These are phyloP conservation scores for Chloroclystis v-ata DNA, from an alignment of 2,888 invertebrate species.

Conservation along the genomic window DNA sequence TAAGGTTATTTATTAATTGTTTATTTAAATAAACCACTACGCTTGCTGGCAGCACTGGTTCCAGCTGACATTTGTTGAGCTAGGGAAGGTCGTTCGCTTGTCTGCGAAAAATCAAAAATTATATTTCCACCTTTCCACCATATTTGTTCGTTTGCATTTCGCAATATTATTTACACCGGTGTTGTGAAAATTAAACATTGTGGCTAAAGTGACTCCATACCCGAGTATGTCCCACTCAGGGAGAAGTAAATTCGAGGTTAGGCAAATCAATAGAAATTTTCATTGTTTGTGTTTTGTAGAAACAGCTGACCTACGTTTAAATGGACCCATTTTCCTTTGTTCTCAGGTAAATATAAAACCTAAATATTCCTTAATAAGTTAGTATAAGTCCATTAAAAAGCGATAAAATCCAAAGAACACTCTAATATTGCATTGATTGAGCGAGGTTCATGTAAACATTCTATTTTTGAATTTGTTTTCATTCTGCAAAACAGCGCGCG, in stretches of 20 bases:
- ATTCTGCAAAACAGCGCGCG: slow-evolving; percentile 15
- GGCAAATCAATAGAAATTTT: slow-evolving; percentile 39
- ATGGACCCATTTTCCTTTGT: slow-evolving; percentile 23
- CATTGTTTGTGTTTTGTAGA: slow-evolving; percentile 74
- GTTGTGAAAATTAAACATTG: slow-evolving; percentile 53
- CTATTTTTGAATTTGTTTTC: slow-evolving; percentile 43
- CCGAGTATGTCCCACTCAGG: slow-evolving; percentile 80
- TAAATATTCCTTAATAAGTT: slow-evolving; percentile 1
- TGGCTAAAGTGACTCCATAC: slow-evolving; percentile 74
- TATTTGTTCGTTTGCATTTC: slow-evolving; percentile 47
- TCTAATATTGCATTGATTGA: not conserved
- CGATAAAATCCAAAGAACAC: slow-evolving; percentile 1
- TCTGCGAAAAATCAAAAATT: slow-evolving; percentile 47
- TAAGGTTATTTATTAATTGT: no score
- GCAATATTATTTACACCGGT: slow-evolving; percentile 32
- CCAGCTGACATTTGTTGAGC: slow-evolving; percentile 30
- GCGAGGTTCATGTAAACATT: slow-evolving; percentile 30
- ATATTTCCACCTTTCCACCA: slow-evolving; percentile 41
- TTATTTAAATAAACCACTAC: no score
- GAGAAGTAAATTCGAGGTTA: slow-evolving; percentile 82
- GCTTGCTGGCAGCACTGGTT: slow-evolving; percentile 30
- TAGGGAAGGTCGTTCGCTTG: slow-evolving; percentile 20
- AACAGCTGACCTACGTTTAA: slow-evolving; percentile 76
- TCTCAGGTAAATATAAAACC: slow-evolving; percentile 2
- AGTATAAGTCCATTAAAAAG: not conserved